A percentile compares a stretch with the other conserved stretches of the same genome.
phyloP scores from a whole-genome alignment of 1,140 invertebrate species.

The Copidosoma floridanum region DNA sequence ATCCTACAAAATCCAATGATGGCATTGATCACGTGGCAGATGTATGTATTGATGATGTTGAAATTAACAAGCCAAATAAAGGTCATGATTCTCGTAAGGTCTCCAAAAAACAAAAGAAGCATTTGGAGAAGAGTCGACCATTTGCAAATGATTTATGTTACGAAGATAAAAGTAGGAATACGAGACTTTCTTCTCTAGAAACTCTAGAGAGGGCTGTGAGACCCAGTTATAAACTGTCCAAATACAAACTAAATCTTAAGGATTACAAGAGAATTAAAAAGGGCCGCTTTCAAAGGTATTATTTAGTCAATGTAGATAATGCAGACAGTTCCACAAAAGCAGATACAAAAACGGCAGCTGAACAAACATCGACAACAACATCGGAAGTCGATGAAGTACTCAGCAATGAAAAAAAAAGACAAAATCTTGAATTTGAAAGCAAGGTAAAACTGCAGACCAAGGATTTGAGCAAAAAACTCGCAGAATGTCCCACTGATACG shows the following conservation, averaged over 20 bases:
- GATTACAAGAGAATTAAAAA: conserved; percentile 33
- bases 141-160: conserved; percentile 54
- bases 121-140: conserved; percentile 27
- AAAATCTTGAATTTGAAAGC: conserved; percentile 55
- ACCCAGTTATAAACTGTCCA: conserved; percentile 49
- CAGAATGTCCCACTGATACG: conserved; percentile 56
- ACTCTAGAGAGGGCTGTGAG: conserved; percentile 52
- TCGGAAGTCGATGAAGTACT: conserved; percentile 26
- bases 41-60: no score
- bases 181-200: conserved; percentile 51
- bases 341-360: conserved; percentile 34
- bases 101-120: conserved; percentile 34
- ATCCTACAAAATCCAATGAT: neutral
- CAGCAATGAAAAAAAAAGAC: conserved; percentile 34
- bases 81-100: neutral
- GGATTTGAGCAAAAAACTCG: conserved; percentile 57
- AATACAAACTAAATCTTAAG: conserved; percentile 38
- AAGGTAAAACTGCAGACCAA: conserved; percentile 53
- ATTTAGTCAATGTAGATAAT: conserved; percentile 36
- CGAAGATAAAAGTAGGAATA: conserved; percentile 56
- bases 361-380: conserved; percentile 25
- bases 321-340: conserved; percentile 35
- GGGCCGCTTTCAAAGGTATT: conserved; percentile 45
- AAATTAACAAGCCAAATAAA: no score
- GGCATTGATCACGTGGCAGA: neutral